Base-by-base conservation (phyloP, 2,888 invertebrate genomes). In the Cacoxenus indagator region DNA sequence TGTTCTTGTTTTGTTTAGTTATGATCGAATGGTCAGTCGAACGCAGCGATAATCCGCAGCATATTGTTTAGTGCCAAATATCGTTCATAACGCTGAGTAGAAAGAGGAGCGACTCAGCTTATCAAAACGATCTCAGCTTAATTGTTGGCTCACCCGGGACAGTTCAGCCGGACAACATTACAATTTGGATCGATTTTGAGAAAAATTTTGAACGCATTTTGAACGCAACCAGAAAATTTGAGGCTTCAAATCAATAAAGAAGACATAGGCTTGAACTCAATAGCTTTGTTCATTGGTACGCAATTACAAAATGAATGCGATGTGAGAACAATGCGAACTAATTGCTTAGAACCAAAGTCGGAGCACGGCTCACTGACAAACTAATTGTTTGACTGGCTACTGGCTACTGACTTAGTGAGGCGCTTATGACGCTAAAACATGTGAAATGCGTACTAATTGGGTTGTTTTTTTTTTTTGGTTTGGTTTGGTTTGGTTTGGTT, bases 61-160 rank as follows among this genome's bases (percentile, higher is more conserved):
- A 81, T 87, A 87, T 87, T 78, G 81, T 84, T 48, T 75, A 86
- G 85, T 87, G 84, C 86, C 87, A 87, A 87, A 87, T 76, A 86
- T 85, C 86, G 77, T 31, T 31, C 31, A 75, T 78, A 78, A 82
- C 75, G 75, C 31, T 31, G 31, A 31, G 31, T 31, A 8, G n/a
- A n/a, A n/a, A n/a, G n/a, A n/a, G n/a, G n/a, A 78, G 83, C 78
- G 79, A 81, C 54, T 9, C 24, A 22, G 54, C 54, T 67, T 70
- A 11, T 4, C 46, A 14, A 46, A 46, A 46, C 14, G 31, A 31
- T 31, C 31, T 31, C 31, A 31, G 31, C 31, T n/a, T 46, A 6
- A 11, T 37, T 37, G 11, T 8, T 37, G 4, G 19, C 22, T 26
- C 24, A 55, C 19, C 51, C 19, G 19, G n/a, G n/a, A n/a, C n/a